phyloP scores from a whole-genome alignment of 1,140 invertebrate genomes.

The Habropoda laboriosa region DNA sequence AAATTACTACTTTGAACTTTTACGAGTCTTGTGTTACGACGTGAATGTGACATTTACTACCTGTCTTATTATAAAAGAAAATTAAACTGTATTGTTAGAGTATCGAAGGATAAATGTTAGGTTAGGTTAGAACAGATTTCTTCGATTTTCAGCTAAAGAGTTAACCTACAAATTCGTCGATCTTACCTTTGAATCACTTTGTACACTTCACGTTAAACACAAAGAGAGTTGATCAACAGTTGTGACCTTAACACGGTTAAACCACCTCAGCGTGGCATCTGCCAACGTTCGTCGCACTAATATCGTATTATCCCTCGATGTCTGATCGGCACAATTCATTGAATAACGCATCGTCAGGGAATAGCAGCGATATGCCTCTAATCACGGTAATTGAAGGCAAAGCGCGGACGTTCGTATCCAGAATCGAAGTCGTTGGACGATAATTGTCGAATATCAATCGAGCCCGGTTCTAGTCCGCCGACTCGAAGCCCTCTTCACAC shows the following conservation, averaged over 20 bases:
- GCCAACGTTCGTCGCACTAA: not conserved
- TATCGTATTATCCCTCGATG: not conserved
- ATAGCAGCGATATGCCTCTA: constrained; percentile 19
- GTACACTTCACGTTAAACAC: no score
- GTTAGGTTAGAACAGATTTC: no score
- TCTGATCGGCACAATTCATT: not conserved
- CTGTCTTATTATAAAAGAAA: no score
- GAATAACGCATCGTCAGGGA: not conserved
- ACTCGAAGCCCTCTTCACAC: not conserved
- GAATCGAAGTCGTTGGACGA: constrained; percentile 22
- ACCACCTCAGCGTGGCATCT: not conserved
- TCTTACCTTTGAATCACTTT: not conserved
- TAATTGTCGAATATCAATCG: constrained; percentile 40
- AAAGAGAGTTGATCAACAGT: not conserved
- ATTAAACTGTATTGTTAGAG: no score
- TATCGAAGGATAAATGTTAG: no score
- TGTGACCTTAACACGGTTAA: not conserved
- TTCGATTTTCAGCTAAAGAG: no score
- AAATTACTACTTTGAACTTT: no score
- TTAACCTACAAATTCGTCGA: not conserved
- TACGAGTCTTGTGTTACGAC: no score
- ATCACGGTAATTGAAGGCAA: constrained; percentile 33
- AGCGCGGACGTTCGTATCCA: not conserved
- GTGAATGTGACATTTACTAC: no score
- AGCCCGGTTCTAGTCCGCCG: not conserved